These are phyloP conservation scores for Urosaurus nigricauda DNA, from an alignment of 2,797 vertebrate genomes.

Conservation along the genomic window DNA sequence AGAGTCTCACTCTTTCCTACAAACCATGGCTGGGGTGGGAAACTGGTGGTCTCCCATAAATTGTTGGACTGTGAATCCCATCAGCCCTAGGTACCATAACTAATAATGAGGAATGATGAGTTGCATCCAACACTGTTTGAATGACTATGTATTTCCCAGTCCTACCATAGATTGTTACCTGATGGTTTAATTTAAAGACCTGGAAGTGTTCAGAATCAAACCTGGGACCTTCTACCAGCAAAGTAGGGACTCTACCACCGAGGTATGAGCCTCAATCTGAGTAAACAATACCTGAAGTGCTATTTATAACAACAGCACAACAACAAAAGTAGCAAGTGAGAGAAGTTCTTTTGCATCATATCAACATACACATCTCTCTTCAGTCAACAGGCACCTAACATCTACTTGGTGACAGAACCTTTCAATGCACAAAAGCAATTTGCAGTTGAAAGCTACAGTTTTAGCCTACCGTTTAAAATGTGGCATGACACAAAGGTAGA, in stretches of 20 bases:
- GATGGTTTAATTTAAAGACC: too few relatives aligned
- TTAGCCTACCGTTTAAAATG: conserved; percentile 37
- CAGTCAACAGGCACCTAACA: background rate
- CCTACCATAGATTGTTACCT: too few relatives aligned
- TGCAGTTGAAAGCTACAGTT: conserved; percentile 51
- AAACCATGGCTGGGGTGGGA: too few relatives aligned
- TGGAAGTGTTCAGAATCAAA: background rate
- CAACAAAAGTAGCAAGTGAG: background rate
- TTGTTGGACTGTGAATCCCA: too few relatives aligned
- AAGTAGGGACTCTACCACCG: background rate
- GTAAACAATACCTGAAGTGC: too few relatives aligned
- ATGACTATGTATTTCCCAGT: too few relatives aligned
- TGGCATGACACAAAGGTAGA: conserved; percentile 51
- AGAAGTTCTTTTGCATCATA: background rate
- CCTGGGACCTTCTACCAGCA: background rate
- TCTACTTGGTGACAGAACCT: conserved; percentile 15
- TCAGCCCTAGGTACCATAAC: too few relatives aligned
- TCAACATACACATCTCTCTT: background rate
- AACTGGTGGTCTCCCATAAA: too few relatives aligned
- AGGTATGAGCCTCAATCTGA: background rate
- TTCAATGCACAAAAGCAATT: conserved; percentile 68
- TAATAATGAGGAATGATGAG: too few relatives aligned
- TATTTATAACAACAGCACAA: background rate
- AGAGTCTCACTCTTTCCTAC: too few relatives aligned
- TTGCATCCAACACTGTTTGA: too few relatives aligned